Base-by-base conservation (phyloP, 2,888 invertebrate species). In the Diaprepes abbreviatus region DNA sequence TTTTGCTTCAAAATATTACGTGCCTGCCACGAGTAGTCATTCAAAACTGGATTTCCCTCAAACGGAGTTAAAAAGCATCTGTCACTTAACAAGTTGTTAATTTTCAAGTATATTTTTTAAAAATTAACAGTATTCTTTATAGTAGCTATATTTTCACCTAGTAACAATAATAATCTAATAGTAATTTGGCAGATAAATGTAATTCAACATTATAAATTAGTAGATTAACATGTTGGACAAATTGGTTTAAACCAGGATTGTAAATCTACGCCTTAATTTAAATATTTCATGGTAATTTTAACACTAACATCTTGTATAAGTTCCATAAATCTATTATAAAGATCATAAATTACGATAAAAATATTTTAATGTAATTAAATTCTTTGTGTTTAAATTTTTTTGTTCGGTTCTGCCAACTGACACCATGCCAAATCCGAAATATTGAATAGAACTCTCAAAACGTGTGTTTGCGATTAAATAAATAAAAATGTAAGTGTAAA, bases 281-380 rank as follows among this genome's bases (percentile, higher is more conserved):
- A 19, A 19, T 52, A 19, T 12, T 54, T 54, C 19, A 54, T 36
- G 14, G 35, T 54, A 1, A 54, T 36, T 54, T 54, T 54, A 54
- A 21, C 36, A 54, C 12, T 6, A 35, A 10, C 3, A 17, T 33
- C 5, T 33, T 35, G 33, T n/a, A 52, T n/a, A 52, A 1, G 33
- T 35, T n/a, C 12, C 17, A 50, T 31, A 24, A 50, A 50, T 50
- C 19, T 24, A 12, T 10, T 38, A 4, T 38, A 38, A 4, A 16
- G 38, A 21, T 4, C 4, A 45, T n/a, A 43, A 19, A 9, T 43
- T 10, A 21, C 9, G 21, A 24, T 45, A 21, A 1, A 16, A 14
- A 28, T 50, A 31, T 50, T 50, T 40, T 45, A 59, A 28, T 45
- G 33, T 7, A 43, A 45, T 40, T 43, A 43, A 57, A 58, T 58